Percentiles rank a stretch among this genome's conserved stretches.
These are phyloP conservation scores for Beaufortia kweichowensis DNA, from an alignment of 2,113 vertebrate species.

Conservation along the genomic window DNA sequence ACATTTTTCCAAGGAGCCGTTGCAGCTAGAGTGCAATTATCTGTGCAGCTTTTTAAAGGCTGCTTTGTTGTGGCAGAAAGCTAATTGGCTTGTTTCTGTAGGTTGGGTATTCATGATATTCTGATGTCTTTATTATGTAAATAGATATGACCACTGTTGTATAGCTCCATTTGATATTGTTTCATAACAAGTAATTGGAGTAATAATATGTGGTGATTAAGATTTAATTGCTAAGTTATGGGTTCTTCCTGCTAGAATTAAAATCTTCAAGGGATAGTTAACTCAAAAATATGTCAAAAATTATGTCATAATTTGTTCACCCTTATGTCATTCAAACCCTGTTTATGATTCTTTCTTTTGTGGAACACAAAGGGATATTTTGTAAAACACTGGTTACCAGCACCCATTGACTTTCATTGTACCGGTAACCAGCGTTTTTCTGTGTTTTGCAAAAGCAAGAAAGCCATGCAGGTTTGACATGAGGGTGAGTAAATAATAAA, in stretches of 20 bases:
- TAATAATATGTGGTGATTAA: constrained; percentile 3
- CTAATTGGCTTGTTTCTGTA: constrained; percentile 22
- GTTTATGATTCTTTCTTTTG: too few relatives aligned
- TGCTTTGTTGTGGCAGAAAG: constrained; percentile 3
- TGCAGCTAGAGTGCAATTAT: constrained; percentile 8
- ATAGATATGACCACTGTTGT: not conserved
- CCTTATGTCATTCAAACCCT: too few relatives aligned
- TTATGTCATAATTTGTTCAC: too few relatives aligned
- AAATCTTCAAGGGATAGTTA: not conserved
- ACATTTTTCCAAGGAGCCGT: not conserved
- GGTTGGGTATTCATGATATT: not conserved
- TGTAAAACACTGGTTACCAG: too few relatives aligned
- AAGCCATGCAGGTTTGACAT: too few relatives aligned
- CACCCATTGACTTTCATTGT: too few relatives aligned
- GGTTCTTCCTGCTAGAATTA: constrained; percentile 10
- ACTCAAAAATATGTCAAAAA: too few relatives aligned
- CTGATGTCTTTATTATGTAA: constrained; percentile 8
- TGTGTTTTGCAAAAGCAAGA: too few relatives aligned
- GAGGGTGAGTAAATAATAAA: too few relatives aligned
- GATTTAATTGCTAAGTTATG: not conserved
- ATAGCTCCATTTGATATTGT: not conserved
- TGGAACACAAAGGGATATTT: too few relatives aligned
- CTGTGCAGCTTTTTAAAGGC: not conserved
- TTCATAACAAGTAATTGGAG: not conserved
- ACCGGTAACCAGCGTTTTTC: too few relatives aligned